These are phyloP conservation scores for Meiosimyza decipiens DNA, from an alignment of 2,888 invertebrate species.

Conservation along the genomic window DNA sequence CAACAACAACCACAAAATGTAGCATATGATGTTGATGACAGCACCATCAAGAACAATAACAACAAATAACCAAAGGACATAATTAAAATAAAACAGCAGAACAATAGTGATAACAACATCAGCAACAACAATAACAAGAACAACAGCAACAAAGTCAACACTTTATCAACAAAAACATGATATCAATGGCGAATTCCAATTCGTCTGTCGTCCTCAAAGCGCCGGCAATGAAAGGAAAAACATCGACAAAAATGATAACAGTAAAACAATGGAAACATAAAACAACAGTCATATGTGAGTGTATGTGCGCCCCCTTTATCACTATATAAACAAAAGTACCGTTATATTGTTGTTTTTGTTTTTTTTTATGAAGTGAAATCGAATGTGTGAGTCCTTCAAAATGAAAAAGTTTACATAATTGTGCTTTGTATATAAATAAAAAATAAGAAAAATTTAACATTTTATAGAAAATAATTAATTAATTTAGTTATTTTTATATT, in stretches of 20 bases:
- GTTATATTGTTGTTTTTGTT: neutral
- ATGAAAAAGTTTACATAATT: too few relatives aligned
- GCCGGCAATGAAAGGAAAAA: slow-evolving; percentile 31
- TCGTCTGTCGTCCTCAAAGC: slow-evolving; percentile 22
- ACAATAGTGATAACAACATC: slow-evolving; percentile 42
- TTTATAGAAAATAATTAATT: too few relatives aligned
- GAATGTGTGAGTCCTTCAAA: too few relatives aligned
- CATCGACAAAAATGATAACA: slow-evolving; percentile 23
- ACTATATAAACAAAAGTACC: neutral
- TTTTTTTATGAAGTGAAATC: neutral
- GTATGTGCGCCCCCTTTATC: too few relatives aligned
- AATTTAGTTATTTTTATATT: too few relatives aligned
- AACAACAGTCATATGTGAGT: too few relatives aligned
- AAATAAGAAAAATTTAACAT: too few relatives aligned
- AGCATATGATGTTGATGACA: slow-evolving; percentile 39
- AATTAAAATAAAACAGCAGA: slow-evolving; percentile 57
- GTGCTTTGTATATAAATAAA: too few relatives aligned
- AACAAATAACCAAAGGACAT: slow-evolving; percentile 56
- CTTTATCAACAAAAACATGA: slow-evolving; percentile 35
- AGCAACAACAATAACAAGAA: slow-evolving; percentile 37
- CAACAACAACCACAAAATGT: slow-evolving; percentile 44
- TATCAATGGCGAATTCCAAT: slow-evolving; percentile 36
- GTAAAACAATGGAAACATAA: neutral
- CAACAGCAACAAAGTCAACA: slow-evolving; percentile 26
- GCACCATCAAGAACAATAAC: slow-evolving; percentile 40